Evolutionary conservation across 1,140 invertebrate species (phyloP), one percentile per base, ranked within the genome.

Genomic region (Polypedilum vanderplanki): DNA sequence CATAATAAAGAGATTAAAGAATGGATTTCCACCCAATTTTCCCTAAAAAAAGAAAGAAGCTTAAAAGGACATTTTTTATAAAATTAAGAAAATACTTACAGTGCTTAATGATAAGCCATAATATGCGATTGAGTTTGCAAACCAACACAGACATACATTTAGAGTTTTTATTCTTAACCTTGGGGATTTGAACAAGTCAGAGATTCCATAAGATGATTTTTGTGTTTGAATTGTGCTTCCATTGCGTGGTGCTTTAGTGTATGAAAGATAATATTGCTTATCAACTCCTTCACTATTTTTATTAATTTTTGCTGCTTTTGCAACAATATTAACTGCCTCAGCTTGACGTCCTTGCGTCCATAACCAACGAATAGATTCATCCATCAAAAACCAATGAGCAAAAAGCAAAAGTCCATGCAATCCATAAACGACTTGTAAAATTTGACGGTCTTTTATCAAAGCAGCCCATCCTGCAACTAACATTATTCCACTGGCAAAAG

Each of bases 111-210:
- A 92, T 0, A 96, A 81, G 0, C 93, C 93, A 79, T 95, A 96
- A 81, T 95, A 96, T 0, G 91, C 91, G 76, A 95, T 85, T 15
- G 93, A 92, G 80, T 95, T 95, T 0, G 93, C 91, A 80, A 96
- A 93, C 93, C 93, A 96, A 77, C 90, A 90, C 9, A 94, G 87
- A 78, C 92, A 93, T 1, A 94, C 86, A 79, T 94, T 93, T 0
- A 95, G 78, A 0, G 91, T 92, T 80, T 91, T 92, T 76, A 87
- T 90, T 73, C 93, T 85, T 18, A 96, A 80, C 79, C 90, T 91
- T 1, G 91, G 91, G 0, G 92, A 93, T 78, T 87, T 90, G 79
- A 96, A 90, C 1, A 95, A 83, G 82, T 93, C 92, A 3, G 84
- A 64, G 0, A 89, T 84, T 2, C 88, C 85, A 1, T 85, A 86